phyloP scores from a whole-genome alignment of 2,113 vertebrate species.

The Rhegmatorhina hoffmannsi region DNA sequence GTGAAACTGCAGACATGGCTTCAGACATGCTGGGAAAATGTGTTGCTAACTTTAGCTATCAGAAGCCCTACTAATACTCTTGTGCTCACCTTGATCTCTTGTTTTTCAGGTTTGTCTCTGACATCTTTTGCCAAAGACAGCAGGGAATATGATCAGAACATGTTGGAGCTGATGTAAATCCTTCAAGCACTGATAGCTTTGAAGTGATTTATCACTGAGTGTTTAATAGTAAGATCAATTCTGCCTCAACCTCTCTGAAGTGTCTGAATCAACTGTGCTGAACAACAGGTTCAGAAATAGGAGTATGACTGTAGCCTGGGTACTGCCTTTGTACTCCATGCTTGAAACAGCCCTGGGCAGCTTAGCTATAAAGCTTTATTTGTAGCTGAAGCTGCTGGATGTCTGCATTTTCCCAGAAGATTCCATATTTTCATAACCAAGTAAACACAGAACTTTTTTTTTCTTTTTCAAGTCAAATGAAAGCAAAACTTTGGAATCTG shows the following conservation, averaged over 20 bases:
- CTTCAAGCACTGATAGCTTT: conserved; percentile 35
- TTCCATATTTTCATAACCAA: neutral
- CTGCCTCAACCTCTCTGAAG: neutral
- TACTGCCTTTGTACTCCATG: neutral
- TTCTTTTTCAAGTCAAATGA: neutral
- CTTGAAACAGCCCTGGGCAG: neutral
- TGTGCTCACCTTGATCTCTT: neutral
- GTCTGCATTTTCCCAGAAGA: neutral
- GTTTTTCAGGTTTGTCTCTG: conserved; percentile 49
- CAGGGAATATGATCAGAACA: conserved; percentile 3
- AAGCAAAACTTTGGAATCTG: neutral
- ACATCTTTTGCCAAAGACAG: conserved; percentile 8
- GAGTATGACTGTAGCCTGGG: neutral
- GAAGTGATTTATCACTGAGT: conserved; percentile 12
- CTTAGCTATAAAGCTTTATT: neutral
- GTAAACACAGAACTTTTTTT: neutral
- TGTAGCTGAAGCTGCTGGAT: neutral
- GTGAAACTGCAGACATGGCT: neutral
- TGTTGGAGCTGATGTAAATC: conserved; percentile 9
- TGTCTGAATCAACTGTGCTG: neutral
- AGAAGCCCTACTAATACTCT: neutral
- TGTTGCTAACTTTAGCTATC: neutral
- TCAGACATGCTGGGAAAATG: neutral
- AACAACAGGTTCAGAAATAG: neutral
- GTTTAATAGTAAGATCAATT: neutral